Evolutionary conservation across 2,797 vertebrate species (phyloP).

Genomic region (Hephaestus fuliginosus): DNA sequence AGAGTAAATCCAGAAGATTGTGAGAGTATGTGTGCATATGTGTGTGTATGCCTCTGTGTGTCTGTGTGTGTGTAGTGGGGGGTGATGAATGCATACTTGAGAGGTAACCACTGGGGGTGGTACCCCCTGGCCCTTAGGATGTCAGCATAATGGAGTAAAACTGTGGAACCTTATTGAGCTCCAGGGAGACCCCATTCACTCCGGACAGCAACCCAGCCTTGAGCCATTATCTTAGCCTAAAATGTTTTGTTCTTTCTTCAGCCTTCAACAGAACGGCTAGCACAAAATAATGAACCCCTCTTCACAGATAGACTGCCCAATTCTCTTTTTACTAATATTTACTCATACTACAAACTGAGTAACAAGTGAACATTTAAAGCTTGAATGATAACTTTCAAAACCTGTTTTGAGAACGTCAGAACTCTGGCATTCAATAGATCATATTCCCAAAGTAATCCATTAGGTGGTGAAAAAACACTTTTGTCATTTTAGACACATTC

Average conservation of each 20-base stretch:
- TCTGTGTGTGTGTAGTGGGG: constrained; percentile 74
- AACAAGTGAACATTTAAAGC: not conserved
- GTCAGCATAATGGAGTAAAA: constrained; percentile 97
- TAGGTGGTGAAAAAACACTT: not conserved
- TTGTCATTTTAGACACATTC: not conserved
- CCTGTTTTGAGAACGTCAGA: not conserved
- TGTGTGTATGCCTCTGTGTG: constrained; percentile 53
- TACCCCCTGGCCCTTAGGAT: constrained; percentile 89
- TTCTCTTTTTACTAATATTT: constrained; percentile 54
- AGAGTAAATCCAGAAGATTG: constrained; percentile 62
- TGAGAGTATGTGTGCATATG: constrained; percentile 80
- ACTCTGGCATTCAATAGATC: not conserved
- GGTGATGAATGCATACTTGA: constrained; percentile 91
- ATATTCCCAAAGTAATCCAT: not conserved
- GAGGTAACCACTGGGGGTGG: constrained; percentile 91
- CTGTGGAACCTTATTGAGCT: constrained; percentile 93
- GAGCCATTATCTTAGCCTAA: constrained; percentile 75
- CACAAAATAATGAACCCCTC: constrained; percentile 80
- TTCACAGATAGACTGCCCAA: constrained; percentile 66
- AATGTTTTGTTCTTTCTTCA: constrained; percentile 76
- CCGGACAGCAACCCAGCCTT: constrained; percentile 58
- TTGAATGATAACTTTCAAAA: not conserved
- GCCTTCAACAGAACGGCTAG: constrained; percentile 57
- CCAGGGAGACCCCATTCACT: constrained; percentile 91
- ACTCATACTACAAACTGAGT: constrained; percentile 19